These are phyloP conservation scores for Nettapus auritus DNA, from an alignment of 2,113 vertebrate genomes.

Conservation along the genomic window DNA sequence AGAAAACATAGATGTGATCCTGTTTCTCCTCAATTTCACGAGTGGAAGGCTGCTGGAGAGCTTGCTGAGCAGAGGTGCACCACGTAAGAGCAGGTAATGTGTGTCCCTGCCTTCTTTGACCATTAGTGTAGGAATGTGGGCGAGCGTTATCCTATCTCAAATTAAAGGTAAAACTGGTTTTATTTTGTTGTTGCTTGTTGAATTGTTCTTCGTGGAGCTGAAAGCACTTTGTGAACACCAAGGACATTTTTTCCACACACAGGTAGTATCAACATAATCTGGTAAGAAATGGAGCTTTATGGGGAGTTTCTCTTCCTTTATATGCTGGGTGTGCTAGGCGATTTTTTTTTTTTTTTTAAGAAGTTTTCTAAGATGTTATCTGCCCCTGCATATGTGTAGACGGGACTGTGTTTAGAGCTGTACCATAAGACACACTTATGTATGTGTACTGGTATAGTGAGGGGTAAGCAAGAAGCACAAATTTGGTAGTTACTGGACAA, in stretches of 20 bases:
- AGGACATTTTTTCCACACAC: neutral
- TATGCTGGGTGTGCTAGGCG: neutral
- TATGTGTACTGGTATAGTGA: fast-evolving
- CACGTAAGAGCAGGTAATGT: neutral
- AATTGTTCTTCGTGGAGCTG: neutral
- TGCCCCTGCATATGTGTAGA: neutral
- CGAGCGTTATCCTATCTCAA: neutral
- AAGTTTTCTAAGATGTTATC: neutral
- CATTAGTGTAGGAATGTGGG: neutral
- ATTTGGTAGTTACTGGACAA: neutral
- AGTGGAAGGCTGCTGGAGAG: neutral
- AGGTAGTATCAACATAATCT: neutral
- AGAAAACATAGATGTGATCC: neutral
- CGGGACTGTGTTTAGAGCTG: neutral
- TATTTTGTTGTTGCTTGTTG: neutral
- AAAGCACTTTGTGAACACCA: neutral
- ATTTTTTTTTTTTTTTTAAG: no score
- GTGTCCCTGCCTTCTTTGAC: neutral
- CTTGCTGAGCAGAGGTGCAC: neutral
- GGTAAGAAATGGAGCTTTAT: neutral
- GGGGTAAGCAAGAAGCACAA: neutral
- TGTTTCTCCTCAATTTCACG: fast-evolving
- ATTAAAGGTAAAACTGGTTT: neutral
- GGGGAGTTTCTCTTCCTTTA: neutral
- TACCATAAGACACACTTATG: neutral